These are phyloP conservation scores for Bolinopsis microptera DNA, from an alignment of 37 sponge, comb jelly and placozoan species.

Conservation along the genomic window DNA sequence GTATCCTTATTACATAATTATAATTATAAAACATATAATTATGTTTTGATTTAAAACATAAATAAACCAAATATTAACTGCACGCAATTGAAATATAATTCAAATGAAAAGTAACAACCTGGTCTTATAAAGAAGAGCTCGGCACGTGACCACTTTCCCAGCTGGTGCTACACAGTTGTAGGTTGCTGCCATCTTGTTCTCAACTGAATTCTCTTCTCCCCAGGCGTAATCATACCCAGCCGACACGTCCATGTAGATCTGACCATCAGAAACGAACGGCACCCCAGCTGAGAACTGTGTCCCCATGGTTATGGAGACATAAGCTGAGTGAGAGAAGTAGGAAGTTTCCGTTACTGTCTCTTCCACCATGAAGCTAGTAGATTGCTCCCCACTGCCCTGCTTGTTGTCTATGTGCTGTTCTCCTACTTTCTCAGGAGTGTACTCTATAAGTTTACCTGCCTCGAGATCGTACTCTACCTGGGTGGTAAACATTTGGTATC, in stretches of 20 bases:
- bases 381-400: neutral
- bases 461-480: neutral
- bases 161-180: slow-evolving; percentile 29
- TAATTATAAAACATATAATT: too few relatives aligned
- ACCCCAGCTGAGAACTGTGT: slow-evolving; percentile 23
- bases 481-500: too few relatives aligned
- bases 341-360: slow-evolving; percentile 1
- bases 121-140: slow-evolving; percentile 3
- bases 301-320: neutral
- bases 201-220: neutral
- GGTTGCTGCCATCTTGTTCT: neutral
- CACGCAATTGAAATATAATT: too few relatives aligned
- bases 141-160: slow-evolving; percentile 14
- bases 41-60: neutral
- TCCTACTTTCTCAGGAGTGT: slow-evolving; percentile 8
- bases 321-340: slow-evolving; percentile 13
- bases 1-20: too few relatives aligned
- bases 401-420: slow-evolving; percentile 41
- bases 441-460: neutral
- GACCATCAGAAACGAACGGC: neutral
- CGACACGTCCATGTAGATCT: slow-evolving; percentile 1
- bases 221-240: neutral
- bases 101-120: neutral
- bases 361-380: neutral
- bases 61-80: neutral